Conservation (phyloP, 2,113 vertebrate genomes). For the Psettodes erumei region DNA sequence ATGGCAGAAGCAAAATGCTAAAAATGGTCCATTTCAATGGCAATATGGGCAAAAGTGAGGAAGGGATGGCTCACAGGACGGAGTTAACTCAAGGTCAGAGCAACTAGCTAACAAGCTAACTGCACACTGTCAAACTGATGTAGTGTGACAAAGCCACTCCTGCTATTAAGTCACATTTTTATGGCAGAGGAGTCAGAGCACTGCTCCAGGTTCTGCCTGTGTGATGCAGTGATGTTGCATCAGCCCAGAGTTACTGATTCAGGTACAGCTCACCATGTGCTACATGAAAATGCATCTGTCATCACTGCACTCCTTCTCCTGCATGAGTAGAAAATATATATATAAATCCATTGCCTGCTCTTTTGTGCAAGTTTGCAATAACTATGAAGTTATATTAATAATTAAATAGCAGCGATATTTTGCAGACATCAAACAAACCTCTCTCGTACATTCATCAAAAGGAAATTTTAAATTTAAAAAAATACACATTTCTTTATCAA, state of each 20-base stretch:
- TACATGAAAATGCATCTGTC: neutral
- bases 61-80: neutral
- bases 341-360: neutral
- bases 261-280: neutral
- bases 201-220: neutral
- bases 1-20: neutral
- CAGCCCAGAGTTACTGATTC: neutral
- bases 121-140: neutral
- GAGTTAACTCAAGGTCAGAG: neutral
- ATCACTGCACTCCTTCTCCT: neutral
- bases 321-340: neutral
- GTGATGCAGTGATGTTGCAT: slow-evolving; percentile 27
- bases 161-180: slow-evolving; percentile 4
- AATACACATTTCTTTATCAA: neutral
- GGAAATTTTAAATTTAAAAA: no score
- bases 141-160: neutral
- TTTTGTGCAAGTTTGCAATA: neutral
- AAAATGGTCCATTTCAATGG: neutral
- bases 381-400: neutral
- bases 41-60: no score
- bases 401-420: neutral
- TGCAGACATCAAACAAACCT: neutral
- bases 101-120: slow-evolving; percentile 16
- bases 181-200: neutral
- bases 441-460: neutral